phyloP scores from a whole-genome alignment of 2,797 vertebrate species.

The Botia almorhae region DNA sequence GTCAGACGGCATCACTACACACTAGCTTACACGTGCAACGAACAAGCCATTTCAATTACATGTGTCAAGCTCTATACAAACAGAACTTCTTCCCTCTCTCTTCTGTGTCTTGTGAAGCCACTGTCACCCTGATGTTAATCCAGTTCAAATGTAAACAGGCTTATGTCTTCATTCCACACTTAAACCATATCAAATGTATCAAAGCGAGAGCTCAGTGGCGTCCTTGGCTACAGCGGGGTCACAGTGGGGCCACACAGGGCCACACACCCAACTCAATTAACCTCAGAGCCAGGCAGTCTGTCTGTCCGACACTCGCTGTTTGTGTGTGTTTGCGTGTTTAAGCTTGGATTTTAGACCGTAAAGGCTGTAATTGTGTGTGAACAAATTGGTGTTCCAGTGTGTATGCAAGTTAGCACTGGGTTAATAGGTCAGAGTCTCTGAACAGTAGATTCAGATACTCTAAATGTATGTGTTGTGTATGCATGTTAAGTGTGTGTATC shows the following conservation, averaged over 20 bases:
- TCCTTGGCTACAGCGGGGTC: conserved; percentile 79
- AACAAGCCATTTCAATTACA: conserved; percentile 53
- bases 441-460: background rate
- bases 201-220: conserved; percentile 86
- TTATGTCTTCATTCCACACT: conserved; percentile 83
- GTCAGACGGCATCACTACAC: conserved; percentile 27
- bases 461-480: conserved; percentile 56
- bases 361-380: conserved; percentile 56
- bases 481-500: conserved; percentile 1
- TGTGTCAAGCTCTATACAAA: conserved; percentile 50
- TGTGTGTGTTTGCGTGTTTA: conserved; percentile 46
- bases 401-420: conserved; percentile 70
- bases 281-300: conserved; percentile 79
- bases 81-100: conserved; percentile 32
- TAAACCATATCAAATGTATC: conserved; percentile 95
- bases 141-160: conserved; percentile 86
- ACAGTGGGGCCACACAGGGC: conserved; percentile 74
- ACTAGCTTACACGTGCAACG: background rate
- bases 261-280: conserved; percentile 84
- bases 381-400: conserved; percentile 64
- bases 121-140: conserved; percentile 82
- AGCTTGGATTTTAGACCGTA: conserved; percentile 36
- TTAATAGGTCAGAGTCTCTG: conserved; percentile 75
- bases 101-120: conserved; percentile 61
- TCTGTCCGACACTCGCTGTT: conserved; percentile 66